Evolutionary conservation across 2,797 vertebrate genomes (phyloP), one percentile per base, ranked within the genome.

Genomic region (Hippopotamyrus pictus): DNA sequence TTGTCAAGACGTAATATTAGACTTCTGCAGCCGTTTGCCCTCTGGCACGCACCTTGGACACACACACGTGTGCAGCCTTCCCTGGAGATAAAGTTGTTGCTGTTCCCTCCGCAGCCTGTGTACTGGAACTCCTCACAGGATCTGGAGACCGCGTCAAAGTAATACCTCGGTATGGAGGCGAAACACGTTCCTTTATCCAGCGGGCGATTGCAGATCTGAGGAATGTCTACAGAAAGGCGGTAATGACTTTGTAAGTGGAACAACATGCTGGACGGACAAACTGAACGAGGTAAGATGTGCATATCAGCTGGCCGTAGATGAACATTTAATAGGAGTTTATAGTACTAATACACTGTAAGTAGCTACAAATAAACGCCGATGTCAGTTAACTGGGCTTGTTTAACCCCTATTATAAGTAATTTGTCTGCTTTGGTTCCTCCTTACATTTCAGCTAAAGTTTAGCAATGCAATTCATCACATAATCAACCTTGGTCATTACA

Each of bases 31-130:
- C 6, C 1, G 65, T 37, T 1, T 48, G 17, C 5, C 57, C 37
- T 29, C 5, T 9, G 25, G 5, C 57, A 86, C 89, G 11, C 91
- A 97, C 97, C 96, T 96, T 95, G 96, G n/a, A 76, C 83, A 89
- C 98, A 99, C 90, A 96, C 95, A 0, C 93, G 95, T 89, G 93
- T 92, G 92, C 98, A 99, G 88, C 93, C 95, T 1, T 90, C 92
- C 90, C 93, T 93, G 0, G 93, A 95, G 87, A 95, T 91, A 0
- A 99, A 99, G 94, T 99, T 99, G 93, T 99, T 99, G 91, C 94
- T 94, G 92, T 97, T 98, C 54, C 98, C 97, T 3, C 98, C 97
- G 3, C 98, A 99, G 90, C 98, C 98, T 0, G 97, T 96, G 12
- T 98, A 99, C 29, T 82, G 91, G 88, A 99, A 99, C 93, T 96